These are phyloP conservation scores for Cavia porcellus DNA, from an alignment of 2,113 vertebrate species.

Conservation along the genomic window DNA sequence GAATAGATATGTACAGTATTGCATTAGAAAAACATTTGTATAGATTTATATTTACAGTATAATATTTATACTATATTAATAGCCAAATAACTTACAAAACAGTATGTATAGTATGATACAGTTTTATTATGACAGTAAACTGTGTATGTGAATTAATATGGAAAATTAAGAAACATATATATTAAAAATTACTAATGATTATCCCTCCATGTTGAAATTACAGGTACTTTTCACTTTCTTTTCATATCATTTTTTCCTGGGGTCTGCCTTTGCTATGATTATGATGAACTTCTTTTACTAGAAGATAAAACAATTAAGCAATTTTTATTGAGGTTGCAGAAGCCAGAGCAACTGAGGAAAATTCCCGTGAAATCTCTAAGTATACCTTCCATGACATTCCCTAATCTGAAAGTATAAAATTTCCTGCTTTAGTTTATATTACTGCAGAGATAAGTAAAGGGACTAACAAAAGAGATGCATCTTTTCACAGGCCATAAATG, in stretches of 20 bases:
- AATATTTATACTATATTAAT: background rate
- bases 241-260: background rate
- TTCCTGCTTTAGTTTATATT: constrained; percentile 59
- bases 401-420: constrained; percentile 40
- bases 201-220: background rate
- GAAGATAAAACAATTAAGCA: constrained; percentile 23
- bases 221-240: background rate
- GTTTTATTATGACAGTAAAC: constrained; percentile 44
- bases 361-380: background rate
- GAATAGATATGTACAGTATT: background rate
- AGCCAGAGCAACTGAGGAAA: background rate
- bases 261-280: background rate
- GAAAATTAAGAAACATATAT: background rate
- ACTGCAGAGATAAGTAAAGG: constrained; percentile 66
- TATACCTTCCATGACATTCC: background rate
- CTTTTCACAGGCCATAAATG: constrained; percentile 55
- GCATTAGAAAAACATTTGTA: background rate
- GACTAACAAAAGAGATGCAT: constrained; percentile 32
- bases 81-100: constrained; percentile 3
- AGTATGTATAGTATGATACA: background rate
- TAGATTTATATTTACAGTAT: background rate
- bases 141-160: background rate
- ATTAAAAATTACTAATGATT: background rate
- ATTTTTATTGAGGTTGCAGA: constrained; percentile 40
- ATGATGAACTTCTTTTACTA: constrained; percentile 41